Evolutionary conservation across 2,888 invertebrate species (phyloP), one percentile per base, ranked within the genome.

Genomic region (Silvanus unidentatus): DNA sequence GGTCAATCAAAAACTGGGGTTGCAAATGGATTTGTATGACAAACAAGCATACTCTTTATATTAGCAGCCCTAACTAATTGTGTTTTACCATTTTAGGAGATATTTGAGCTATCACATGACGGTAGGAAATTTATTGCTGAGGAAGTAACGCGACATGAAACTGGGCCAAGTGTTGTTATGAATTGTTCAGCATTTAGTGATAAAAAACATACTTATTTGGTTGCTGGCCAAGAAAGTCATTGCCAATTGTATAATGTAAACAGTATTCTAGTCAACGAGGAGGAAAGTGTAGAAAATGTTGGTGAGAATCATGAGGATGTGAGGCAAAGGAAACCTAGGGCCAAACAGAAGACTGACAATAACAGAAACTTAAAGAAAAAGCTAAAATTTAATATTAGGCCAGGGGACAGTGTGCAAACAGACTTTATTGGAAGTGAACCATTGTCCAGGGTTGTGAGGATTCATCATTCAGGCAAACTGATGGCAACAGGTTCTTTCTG

Each of bases 1-100:
- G 98, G 99, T 45, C 87, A 92, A 29, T 87, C 96, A 11, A 96
- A 95, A 72, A 97, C 97, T 37, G 99, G 99, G 43, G 91, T 99
- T 44, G 88, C 89, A 29, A 99, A 99, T 79, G 93, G 94, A 70
- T 92, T 99, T 75, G 96, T 93, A 76, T 85, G 90, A 28, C 6
- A 28, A 28, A 28, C 28, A 28, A 9, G 8, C 10, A 8, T 9
- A 28, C 10, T 30, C 43, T 41, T 11, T 40, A 37, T 39, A 16
- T 39, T 8, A 16, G 28, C 9, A 43, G 40, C 12, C 14, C 12
- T 28, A n/a, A n/a, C n/a, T n/a, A n/a, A n/a, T n/a, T n/a, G n/a
- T n/a, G n/a, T n/a, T n/a, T n/a, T n/a, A n/a, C n/a, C n/a, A n/a
- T 40, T 3, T 5, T 66, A 94, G 94, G 93, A 95, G 80, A 88